Base-by-base conservation (phyloP, 2,113 vertebrate genomes). In the Sinocyclocheilus rhinocerous region DNA sequence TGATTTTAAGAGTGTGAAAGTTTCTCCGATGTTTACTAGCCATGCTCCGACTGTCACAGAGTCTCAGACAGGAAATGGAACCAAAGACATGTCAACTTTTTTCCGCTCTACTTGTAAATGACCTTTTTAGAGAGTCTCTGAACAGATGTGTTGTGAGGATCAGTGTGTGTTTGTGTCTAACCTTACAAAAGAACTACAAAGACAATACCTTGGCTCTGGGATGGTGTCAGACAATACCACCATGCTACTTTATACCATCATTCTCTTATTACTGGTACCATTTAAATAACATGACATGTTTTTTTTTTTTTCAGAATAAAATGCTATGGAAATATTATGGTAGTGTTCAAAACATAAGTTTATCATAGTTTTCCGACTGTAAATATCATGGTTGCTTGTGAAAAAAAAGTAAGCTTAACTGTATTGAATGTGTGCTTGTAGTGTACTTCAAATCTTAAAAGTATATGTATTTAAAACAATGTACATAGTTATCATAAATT, bases 1-100 rank as follows among this genome's bases (percentile, higher is more conserved):
- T 76, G 83, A 59, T 87, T 84, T 22, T 29, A 78, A 70, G 22
- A 45, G 42, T 45, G 42, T 45, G 42, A 11, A 45, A 45, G 42
- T 10, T 45, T 10, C 42, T 45, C 42, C 1, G 65, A n/a, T 45
- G 79, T 69, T 69, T 76, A 36, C 77, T 45, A 45, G 57, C 70
- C 42, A 13, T 36, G 42, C 9, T 45, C 42, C 36, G 39, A 76
- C 70, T 76, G 55, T 81, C 77, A 81, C 55, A 76, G 61, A 76
- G 36, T 85, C 81, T 36, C 75, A 61, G 76, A 63, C 7, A 69
- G 15, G 29, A 33, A 69, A 69, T 33, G 15, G 65, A 69, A 36
- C 29, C 29, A 69, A 69, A 69, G 15, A 9, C 65, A 18, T 69
- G 29, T 69, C 65, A 69, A 20, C 65, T 36, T 33, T 67, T 67